A percentile compares a stretch with the other conserved stretches of the same genome.
phyloP scores from a whole-genome alignment of 2,113 vertebrate species.

The Ahaetulla prasina region DNA sequence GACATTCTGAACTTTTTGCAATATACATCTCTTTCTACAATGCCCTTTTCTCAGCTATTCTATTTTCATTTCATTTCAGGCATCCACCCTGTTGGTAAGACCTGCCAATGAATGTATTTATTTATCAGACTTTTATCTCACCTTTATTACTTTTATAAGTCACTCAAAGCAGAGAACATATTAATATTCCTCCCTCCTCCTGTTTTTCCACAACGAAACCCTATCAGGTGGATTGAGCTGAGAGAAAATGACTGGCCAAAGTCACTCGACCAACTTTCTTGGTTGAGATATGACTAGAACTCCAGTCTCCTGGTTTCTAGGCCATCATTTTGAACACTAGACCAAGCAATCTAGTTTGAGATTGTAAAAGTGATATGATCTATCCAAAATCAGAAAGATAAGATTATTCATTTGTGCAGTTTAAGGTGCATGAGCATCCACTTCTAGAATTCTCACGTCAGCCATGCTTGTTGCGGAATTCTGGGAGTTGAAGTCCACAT shows the following conservation, averaged over 20 bases:
- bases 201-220: not conserved
- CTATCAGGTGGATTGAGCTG: not conserved
- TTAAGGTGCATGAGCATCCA: not conserved
- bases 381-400: not conserved
- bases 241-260: not conserved
- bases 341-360: not conserved
- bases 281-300: not conserved
- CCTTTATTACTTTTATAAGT: not conserved
- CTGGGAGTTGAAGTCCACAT: not conserved
- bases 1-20: not conserved
- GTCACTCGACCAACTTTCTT: not conserved
- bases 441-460: not conserved
- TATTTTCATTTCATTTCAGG: not conserved
- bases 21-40: not conserved
- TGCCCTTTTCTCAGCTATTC: not conserved
- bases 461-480: not conserved
- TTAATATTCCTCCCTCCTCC: not conserved
- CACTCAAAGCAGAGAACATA: not conserved
- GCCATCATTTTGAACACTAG: not conserved
- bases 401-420: not conserved
- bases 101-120: not conserved
- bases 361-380: not conserved
- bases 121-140: not conserved
- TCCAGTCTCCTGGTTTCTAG: not conserved
- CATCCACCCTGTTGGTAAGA: not conserved